These are phyloP conservation scores for Psittacula echo DNA, from an alignment of 2,797 vertebrate species.

Conservation along the genomic window DNA sequence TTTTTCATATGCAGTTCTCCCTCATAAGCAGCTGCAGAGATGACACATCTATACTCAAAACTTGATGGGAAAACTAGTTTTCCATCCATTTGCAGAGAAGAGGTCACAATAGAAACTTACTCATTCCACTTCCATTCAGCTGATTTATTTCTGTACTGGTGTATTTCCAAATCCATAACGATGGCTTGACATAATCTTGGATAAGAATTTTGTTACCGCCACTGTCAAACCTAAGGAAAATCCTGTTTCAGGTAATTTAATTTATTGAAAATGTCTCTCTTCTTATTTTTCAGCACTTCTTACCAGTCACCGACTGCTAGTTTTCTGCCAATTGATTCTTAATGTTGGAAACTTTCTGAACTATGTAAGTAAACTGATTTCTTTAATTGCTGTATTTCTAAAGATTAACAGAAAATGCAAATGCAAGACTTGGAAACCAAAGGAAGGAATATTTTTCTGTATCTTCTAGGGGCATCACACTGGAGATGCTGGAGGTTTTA, in stretches of 20 bases:
- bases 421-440: neutral
- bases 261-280: neutral
- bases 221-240: neutral
- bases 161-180: neutral
- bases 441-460: neutral
- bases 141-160: slow-evolving; percentile 15
- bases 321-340: slow-evolving; percentile 92
- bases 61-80: neutral
- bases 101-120: neutral
- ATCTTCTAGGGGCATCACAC: slow-evolving; percentile 90
- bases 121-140: neutral
- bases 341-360: slow-evolving; percentile 97
- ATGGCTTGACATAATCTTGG: neutral
- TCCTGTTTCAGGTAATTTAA: neutral
- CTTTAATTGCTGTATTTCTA: neutral
- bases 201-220: neutral
- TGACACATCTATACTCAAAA: neutral
- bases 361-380: slow-evolving; percentile 83
- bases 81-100: neutral
- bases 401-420: neutral
- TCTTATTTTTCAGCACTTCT: slow-evolving; percentile 81
- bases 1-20: neutral
- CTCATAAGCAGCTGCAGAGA: neutral
- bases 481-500: slow-evolving; percentile 92
- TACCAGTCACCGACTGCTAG: slow-evolving; percentile 82